phyloP scores from a whole-genome alignment of 2,888 invertebrate genomes.

The Prosopocoilus inquinatus region DNA sequence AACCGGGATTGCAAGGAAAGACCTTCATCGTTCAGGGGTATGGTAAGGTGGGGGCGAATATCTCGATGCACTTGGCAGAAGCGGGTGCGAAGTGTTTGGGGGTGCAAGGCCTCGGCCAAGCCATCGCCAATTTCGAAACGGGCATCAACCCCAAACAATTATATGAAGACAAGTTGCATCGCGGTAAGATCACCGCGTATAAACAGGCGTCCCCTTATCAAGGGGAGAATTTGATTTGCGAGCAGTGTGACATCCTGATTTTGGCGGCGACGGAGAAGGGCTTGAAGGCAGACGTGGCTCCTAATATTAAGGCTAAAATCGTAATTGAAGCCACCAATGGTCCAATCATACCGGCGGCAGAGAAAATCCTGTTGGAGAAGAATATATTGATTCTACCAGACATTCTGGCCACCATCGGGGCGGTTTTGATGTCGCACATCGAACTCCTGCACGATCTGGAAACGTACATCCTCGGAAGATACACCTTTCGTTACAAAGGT shows the following conservation, averaged over 20 bases:
- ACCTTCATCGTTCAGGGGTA: constrained; percentile 79
- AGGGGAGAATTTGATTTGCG: constrained; percentile 68
- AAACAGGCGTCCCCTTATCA: constrained; percentile 64
- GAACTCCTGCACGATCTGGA: constrained; percentile 49
- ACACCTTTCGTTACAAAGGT: constrained; percentile 78
- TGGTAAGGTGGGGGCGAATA: constrained; percentile 80
- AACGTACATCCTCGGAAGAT: no score
- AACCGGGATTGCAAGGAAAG: constrained; percentile 65
- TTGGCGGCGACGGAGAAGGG: constrained; percentile 93
- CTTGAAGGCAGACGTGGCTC: constrained; percentile 82
- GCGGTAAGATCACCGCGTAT: constrained; percentile 87
- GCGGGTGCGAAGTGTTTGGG: constrained; percentile 72
- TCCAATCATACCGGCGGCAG: constrained; percentile 82
- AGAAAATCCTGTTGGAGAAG: constrained; percentile 68
- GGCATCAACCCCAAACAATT: constrained; percentile 73
- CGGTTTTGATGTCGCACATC: constrained; percentile 89
- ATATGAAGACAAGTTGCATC: constrained; percentile 76
- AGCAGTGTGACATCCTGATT: constrained; percentile 90
- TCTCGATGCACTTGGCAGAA: constrained; percentile 65
- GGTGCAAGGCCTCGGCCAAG: constrained; percentile 65
- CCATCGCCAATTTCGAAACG: constrained; percentile 58
- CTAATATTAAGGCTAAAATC: constrained; percentile 82
- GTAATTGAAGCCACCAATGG: constrained; percentile 90
- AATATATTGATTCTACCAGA: constrained; percentile 80
- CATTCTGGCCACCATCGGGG: constrained; percentile 74